Percentiles rank a stretch among this genome's conserved stretches.
phyloP scores from a whole-genome alignment of 1,140 invertebrate genomes.

The Cotesia glomerata region DNA sequence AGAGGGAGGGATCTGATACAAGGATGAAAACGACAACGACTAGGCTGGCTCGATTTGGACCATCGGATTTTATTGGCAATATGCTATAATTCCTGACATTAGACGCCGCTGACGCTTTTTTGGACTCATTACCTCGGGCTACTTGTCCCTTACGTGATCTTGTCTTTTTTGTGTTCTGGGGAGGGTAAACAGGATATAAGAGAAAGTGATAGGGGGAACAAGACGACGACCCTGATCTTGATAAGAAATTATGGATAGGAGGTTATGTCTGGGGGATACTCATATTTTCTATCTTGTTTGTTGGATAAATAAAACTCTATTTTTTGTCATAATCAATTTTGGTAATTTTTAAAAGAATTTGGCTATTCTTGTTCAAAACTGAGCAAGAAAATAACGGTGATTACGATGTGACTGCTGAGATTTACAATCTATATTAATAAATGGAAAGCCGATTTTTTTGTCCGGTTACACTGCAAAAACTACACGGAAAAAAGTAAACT shows the following conservation, averaged over 20 bases:
- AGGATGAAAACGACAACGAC: neutral
- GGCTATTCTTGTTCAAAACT: too few species aligned
- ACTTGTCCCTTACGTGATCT: conserved; percentile 53
- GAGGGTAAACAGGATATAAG: neutral
- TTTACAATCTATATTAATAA: too few species aligned
- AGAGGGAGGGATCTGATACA: too few species aligned
- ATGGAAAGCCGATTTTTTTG: too few species aligned
- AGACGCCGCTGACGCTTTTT: conserved; percentile 62
- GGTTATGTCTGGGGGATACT: neutral
- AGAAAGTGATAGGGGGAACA: conserved; percentile 17
- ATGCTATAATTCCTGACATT: conserved; percentile 65
- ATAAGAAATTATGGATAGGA: conserved; percentile 58
- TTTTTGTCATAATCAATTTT: too few species aligned
- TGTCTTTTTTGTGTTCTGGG: conserved; percentile 30
- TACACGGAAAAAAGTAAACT: too few species aligned
- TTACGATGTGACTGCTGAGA: too few species aligned
- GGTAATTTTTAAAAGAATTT: too few species aligned
- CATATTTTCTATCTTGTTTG: too few species aligned
- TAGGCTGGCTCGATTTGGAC: conserved; percentile 11
- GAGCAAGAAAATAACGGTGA: too few species aligned
- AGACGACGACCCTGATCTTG: conserved; percentile 35
- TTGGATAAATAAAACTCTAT: too few species aligned
- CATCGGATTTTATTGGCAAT: conserved; percentile 64
- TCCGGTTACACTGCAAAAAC: too few species aligned
- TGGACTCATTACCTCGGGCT: conserved; percentile 54